These are phyloP conservation scores for Drosophila lacertosa DNA, from an alignment of 1,140 invertebrate species.

Conservation along the genomic window DNA sequence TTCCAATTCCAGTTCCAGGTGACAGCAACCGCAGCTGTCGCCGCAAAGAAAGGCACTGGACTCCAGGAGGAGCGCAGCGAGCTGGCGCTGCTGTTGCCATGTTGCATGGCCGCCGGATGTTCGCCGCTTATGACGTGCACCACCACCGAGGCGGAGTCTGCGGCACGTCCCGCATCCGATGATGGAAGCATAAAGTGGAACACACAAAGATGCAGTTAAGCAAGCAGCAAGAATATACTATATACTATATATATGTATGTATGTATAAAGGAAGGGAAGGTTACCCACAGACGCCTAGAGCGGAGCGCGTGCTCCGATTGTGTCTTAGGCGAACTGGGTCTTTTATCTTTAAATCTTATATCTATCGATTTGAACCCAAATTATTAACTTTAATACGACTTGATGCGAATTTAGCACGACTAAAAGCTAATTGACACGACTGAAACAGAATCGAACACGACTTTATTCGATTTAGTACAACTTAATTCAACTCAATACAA, in stretches of 20 bases:
- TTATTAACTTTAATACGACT: background rate
- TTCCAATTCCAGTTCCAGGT: conserved; percentile 65
- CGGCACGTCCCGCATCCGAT: conserved; percentile 24
- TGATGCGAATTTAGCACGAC: no score
- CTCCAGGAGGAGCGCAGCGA: conserved; percentile 55
- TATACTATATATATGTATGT: no score
- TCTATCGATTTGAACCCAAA: no score
- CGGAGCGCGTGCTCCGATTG: conserved; percentile 8
- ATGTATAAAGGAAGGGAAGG: no score
- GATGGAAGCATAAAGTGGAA: conserved; percentile 26
- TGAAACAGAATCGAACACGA: no score
- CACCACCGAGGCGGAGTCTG: conserved; percentile 87
- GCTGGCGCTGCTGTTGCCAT: conserved; percentile 85
- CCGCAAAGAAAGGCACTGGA: conserved; percentile 71
- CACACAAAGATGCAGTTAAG: conserved; percentile 25
- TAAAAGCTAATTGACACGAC: no score
- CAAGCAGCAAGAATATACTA: background rate
- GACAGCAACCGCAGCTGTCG: conserved; percentile 59
- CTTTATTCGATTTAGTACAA: no score
- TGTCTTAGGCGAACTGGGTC: no score
- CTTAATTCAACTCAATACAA: no score
- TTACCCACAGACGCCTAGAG: conserved; percentile 2
- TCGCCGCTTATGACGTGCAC: conserved; percentile 89
- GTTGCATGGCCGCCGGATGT: conserved; percentile 90
- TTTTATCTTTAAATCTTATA: no score